Evolutionary conservation across 2,113 vertebrate species (phyloP).

Genomic region (Motacilla tschutschensis): DNA sequence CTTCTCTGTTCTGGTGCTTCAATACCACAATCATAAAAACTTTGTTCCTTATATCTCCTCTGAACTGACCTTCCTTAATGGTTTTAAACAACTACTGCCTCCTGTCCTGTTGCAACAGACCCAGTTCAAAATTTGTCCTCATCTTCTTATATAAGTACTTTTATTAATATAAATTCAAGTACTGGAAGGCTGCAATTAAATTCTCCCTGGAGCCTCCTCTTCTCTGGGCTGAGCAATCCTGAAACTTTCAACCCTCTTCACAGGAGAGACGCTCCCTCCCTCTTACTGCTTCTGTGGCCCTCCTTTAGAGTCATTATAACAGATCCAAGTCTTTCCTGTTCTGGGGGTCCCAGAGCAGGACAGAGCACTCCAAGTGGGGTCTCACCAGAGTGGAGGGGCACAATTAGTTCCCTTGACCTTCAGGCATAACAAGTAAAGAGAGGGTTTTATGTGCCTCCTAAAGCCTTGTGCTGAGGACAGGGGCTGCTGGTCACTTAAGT

Average conservation of each 20-base stretch:
- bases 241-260: neutral
- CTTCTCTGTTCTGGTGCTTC: neutral
- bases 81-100: neutral
- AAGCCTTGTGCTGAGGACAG: neutral
- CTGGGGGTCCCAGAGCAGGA: neutral
- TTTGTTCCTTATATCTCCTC: neutral
- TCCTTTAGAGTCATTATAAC: neutral
- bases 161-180: neutral
- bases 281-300: neutral
- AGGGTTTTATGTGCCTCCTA: neutral
- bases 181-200: neutral
- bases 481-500: neutral
- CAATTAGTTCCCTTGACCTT: neutral
- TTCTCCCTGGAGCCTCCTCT: neutral
- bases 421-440: neutral
- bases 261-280: neutral
- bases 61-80: neutral
- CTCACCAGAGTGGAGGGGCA: neutral
- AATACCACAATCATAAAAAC: neutral
- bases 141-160: neutral
- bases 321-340: neutral
- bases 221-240: neutral
- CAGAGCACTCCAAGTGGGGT: neutral
- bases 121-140: neutral
- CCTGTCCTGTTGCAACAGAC: neutral